These are phyloP conservation scores for Aproaerema taeniolella DNA, from an alignment of 2,888 invertebrate species.

Conservation along the genomic window DNA sequence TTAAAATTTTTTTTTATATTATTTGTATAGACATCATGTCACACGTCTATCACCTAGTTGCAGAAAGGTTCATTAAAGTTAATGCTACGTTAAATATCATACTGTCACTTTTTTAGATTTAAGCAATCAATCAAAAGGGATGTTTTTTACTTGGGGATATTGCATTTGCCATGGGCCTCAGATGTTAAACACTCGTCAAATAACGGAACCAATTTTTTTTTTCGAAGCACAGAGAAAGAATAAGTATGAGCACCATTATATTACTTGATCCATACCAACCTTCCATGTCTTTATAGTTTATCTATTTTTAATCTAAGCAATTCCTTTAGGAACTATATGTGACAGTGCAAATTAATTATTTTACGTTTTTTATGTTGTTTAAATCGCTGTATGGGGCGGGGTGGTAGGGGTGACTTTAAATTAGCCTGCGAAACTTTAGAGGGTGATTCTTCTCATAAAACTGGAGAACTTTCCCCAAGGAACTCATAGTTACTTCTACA, in stretches of 20 bases:
- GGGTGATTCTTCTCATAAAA: neutral
- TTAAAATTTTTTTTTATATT: too few species aligned
- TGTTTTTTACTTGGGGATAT: too few species aligned
- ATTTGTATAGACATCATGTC: too few species aligned
- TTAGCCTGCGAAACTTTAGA: neutral
- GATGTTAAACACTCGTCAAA: too few species aligned
- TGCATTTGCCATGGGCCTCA: too few species aligned
- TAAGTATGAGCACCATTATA: conserved; percentile 13
- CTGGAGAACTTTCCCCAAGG: neutral
- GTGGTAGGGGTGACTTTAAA: neutral
- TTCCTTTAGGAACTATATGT: conserved; percentile 49
- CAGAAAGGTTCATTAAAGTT: too few species aligned
- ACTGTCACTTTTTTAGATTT: too few species aligned
- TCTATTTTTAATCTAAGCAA: conserved; percentile 22
- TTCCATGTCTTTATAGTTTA: conserved; percentile 7
- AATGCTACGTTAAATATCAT: too few species aligned
- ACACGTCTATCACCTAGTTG: too few species aligned
- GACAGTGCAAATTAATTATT: conserved; percentile 34
- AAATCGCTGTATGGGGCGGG: neutral
- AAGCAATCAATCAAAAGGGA: too few species aligned
- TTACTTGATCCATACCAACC: conserved; percentile 23
- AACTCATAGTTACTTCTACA: neutral
- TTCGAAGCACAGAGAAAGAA: too few species aligned
- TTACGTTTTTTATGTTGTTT: conserved; percentile 4
- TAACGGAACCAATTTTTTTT: too few species aligned